phyloP scores from a whole-genome alignment of 2,113 vertebrate species.

The Camelus bactrianus region DNA sequence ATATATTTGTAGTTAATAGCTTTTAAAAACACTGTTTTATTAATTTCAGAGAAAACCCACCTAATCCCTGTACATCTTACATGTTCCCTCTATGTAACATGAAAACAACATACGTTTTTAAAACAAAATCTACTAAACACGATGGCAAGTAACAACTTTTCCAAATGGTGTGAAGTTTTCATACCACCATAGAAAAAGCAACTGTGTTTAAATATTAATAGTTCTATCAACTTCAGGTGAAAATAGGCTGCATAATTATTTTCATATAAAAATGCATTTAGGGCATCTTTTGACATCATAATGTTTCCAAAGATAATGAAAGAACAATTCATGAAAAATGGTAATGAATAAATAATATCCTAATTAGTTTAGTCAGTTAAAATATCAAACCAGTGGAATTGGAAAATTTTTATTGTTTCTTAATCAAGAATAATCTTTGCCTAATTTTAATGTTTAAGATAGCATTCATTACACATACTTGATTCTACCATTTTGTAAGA shows the following conservation, averaged over 20 bases:
- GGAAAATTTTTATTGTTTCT: not conserved
- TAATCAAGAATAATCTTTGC: not conserved
- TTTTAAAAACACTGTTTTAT: not conserved
- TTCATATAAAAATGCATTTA: not conserved
- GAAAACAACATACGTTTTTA: not conserved
- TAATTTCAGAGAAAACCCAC: not conserved
- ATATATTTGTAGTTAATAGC: not conserved
- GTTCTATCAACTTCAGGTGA: not conserved
- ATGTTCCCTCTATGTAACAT: not conserved
- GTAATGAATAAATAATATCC: not conserved
- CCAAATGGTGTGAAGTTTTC: not conserved
- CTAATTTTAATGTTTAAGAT: not conserved
- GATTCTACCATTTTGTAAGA: not conserved
- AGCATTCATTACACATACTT: not conserved
- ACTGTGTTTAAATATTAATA: not conserved
- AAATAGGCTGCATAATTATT: not conserved
- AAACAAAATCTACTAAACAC: not conserved
- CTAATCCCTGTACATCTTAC: not conserved
- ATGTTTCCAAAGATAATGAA: not conserved
- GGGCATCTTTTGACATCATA: not conserved
- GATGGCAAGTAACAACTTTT: not conserved
- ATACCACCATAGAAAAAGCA: not conserved
- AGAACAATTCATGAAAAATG: not conserved
- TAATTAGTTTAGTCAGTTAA: not conserved
- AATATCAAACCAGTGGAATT: not conserved